Conservation (phyloP, 2,888 invertebrate species). For the Choristoneura rosaceana region DNA sequence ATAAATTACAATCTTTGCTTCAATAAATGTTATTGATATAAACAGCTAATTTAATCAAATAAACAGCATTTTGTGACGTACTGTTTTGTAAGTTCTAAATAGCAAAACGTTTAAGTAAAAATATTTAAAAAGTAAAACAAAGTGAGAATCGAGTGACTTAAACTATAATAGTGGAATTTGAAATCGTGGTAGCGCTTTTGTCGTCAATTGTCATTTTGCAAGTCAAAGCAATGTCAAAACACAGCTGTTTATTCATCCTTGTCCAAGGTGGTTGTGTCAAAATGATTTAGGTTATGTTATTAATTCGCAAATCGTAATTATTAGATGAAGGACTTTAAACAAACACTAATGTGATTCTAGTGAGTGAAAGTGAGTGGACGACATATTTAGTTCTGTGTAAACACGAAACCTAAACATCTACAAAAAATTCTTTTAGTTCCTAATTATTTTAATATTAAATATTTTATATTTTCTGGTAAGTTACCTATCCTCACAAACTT, state of each 20-base stretch:
- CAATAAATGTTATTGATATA: no score
- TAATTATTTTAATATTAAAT: not conserved
- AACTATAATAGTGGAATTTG: not conserved
- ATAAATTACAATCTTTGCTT: no score
- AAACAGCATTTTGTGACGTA: not conserved
- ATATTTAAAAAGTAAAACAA: no score
- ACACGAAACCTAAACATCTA: conserved; percentile 6
- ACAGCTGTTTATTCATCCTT: conserved; percentile 57
- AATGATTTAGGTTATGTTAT: conserved; percentile 41
- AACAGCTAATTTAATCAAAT: no score
- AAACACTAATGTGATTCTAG: conserved; percentile 19
- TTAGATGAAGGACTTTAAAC: not conserved
- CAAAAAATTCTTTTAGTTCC: conserved; percentile 5
- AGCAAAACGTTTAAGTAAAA: no score
- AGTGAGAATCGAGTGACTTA: conserved; percentile 23
- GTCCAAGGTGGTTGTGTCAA: conserved; percentile 41
- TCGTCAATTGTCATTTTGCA: conserved; percentile 19
- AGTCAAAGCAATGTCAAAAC: conserved; percentile 40
- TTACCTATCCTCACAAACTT: not conserved
- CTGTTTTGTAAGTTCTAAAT: not conserved
- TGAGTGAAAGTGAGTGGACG: conserved; percentile 33
- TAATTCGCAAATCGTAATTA: conserved; percentile 31
- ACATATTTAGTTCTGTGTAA: conserved; percentile 38
- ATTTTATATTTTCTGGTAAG: conserved; percentile 24
- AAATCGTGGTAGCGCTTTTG: conserved; percentile 24